A percentile compares a stretch with the other conserved stretches of the same genome.
phyloP scores from a whole-genome alignment of 2,888 invertebrate species.

The Agrypnus murinus region DNA sequence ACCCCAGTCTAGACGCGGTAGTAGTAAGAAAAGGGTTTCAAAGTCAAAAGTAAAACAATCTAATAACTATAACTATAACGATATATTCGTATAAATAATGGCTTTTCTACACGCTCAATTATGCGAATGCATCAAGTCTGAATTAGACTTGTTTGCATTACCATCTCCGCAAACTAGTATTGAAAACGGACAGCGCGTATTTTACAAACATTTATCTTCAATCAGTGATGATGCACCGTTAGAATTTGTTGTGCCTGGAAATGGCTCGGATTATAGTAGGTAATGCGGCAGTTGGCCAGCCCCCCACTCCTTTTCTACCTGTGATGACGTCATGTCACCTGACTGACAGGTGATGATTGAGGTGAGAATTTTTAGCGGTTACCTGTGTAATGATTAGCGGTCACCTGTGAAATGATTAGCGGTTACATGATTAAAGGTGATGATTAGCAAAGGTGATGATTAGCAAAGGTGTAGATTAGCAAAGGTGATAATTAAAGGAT shows the following conservation, averaged over 20 bases:
- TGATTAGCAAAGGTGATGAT: too few species aligned
- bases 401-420: too few species aligned
- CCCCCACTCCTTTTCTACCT: too few species aligned
- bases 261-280: too few species aligned
- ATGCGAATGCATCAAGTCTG: constrained; percentile 31
- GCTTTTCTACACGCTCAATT: constrained; percentile 30
- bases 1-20: background rate
- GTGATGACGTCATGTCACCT: too few species aligned
- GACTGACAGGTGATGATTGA: too few species aligned
- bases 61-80: background rate
- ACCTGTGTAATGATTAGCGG: too few species aligned
- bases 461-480: too few species aligned
- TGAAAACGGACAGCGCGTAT: constrained; percentile 8
- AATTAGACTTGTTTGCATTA: constrained; percentile 25
- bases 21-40: background rate
- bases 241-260: constrained; percentile 26
- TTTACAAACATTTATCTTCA: constrained; percentile 27
- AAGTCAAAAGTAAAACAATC: background rate
- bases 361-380: too few species aligned
- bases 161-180: constrained; percentile 15
- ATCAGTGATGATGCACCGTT: constrained; percentile 18
- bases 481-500: too few species aligned
- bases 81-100: constrained; percentile 10
- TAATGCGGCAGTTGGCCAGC: too few species aligned
- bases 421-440: too few species aligned